phyloP scores from a whole-genome alignment of 1,140 invertebrate species.

The Platorchestia sp. region DNA sequence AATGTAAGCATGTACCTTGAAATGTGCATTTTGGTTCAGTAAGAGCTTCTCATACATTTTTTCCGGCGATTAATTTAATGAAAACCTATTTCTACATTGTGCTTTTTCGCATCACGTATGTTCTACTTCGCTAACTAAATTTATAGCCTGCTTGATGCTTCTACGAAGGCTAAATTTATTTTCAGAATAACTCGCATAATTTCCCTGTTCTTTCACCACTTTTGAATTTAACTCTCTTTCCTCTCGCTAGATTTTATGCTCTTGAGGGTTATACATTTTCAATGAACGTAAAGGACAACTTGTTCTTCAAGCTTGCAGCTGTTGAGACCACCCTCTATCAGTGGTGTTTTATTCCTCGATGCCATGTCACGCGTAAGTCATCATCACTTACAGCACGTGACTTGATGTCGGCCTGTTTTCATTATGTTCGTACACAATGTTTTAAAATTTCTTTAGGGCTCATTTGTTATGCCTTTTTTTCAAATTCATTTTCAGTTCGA shows the following conservation, averaged over 20 bases:
- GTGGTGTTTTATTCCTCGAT: background rate
- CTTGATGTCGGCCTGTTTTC: background rate
- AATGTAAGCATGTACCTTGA: background rate
- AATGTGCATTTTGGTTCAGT: background rate
- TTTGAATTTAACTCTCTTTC: background rate
- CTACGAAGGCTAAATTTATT: too few relatives aligned
- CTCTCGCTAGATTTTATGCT: background rate
- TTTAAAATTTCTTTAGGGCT: background rate
- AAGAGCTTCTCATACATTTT: background rate
- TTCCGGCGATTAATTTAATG: background rate
- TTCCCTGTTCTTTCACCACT: background rate
- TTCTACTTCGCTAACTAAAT: background rate
- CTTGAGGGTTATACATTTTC: background rate
- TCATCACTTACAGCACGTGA: background rate
- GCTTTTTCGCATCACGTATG: background rate
- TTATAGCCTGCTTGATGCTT: too few relatives aligned
- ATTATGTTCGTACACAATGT: background rate
- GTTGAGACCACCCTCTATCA: background rate
- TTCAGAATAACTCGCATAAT: background rate
- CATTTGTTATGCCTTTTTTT: background rate
- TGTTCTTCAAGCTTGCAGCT: background rate
- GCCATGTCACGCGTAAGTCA: background rate
- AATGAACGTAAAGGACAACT: background rate
- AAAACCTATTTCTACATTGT: background rate
- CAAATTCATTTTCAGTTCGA: background rate